Conservation (phyloP, 2,797 vertebrate species). For the Melanitta fusca region DNA sequence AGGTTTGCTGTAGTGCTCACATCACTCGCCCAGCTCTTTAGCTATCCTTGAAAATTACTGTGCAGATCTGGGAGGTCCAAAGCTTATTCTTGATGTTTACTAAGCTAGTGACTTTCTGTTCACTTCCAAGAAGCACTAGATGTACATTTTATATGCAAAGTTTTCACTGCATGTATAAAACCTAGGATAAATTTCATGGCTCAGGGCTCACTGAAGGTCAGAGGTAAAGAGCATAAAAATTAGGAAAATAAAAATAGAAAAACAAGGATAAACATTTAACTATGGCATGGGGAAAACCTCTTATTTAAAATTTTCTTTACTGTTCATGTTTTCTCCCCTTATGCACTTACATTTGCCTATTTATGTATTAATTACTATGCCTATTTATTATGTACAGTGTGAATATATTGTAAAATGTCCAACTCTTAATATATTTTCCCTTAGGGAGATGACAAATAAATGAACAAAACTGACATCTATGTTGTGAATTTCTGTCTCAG, state of each 20-base stretch:
- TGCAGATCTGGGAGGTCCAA: background rate
- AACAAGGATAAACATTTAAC: background rate
- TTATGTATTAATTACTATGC: background rate
- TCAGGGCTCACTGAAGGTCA: background rate
- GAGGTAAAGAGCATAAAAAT: background rate
- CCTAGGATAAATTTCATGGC: background rate
- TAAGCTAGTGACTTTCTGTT: background rate
- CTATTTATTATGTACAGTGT: background rate
- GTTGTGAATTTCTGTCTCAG: conserved; percentile 36
- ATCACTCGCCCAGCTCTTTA: background rate
- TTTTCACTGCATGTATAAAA: background rate
- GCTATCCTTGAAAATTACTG: background rate
- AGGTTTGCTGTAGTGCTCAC: background rate
- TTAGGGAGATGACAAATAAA: conserved; percentile 47
- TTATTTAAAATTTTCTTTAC: background rate
- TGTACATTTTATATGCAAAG: background rate
- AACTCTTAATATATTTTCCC: conserved; percentile 28
- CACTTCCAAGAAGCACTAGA: background rate
- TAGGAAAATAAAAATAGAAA: background rate
- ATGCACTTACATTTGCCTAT: background rate
- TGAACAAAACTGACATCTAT: conserved; percentile 65
- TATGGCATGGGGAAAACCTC: background rate
- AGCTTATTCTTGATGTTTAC: background rate
- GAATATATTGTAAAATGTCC: conserved; percentile 25
- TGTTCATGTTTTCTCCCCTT: background rate